Conservation (phyloP, 2,888 invertebrate genomes). For the Agrenia bidenticulata region DNA sequence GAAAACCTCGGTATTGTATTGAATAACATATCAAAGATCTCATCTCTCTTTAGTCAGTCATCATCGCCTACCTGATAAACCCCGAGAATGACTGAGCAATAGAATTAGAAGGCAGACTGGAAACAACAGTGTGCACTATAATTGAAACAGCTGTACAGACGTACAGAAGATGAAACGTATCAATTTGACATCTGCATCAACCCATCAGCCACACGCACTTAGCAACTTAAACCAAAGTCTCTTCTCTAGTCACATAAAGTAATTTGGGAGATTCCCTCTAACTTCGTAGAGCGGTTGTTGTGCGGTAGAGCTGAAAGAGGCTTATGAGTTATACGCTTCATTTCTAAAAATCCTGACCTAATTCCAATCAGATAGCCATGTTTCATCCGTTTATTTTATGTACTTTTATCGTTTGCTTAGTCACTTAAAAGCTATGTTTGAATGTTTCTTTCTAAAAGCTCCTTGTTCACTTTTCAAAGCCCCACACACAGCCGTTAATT, state of each 20-base stretch:
- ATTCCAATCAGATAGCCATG: not conserved
- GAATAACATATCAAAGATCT: no score
- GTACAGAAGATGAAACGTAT: not conserved
- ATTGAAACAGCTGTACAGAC: not conserved
- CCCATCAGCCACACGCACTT: slow-evolving; percentile 2
- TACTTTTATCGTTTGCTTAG: not conserved
- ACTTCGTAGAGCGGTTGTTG: no score
- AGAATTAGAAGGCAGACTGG: no score
- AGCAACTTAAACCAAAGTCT: slow-evolving; percentile 2
- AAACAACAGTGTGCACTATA: no score
- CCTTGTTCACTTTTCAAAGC: slow-evolving; percentile 1
- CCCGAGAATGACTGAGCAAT: no score
- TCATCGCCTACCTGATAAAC: no score
- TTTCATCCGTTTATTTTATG: slow-evolving; percentile 3
- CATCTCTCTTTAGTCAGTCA: no score
- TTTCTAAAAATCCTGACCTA: slow-evolving; percentile 1
- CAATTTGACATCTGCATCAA: slow-evolving; percentile 12
- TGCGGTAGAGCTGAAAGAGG: no score
- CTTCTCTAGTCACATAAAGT: not conserved
- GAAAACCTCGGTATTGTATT: no score
- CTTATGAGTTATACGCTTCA: no score
- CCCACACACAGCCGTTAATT: not conserved
- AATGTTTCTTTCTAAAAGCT: no score
- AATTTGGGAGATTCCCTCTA: no score
- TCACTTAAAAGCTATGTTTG: slow-evolving; percentile 1